Base-by-base conservation (phyloP, 37 sponge, comb jelly and placozoan species). In the Petrosia ficiformis region DNA sequence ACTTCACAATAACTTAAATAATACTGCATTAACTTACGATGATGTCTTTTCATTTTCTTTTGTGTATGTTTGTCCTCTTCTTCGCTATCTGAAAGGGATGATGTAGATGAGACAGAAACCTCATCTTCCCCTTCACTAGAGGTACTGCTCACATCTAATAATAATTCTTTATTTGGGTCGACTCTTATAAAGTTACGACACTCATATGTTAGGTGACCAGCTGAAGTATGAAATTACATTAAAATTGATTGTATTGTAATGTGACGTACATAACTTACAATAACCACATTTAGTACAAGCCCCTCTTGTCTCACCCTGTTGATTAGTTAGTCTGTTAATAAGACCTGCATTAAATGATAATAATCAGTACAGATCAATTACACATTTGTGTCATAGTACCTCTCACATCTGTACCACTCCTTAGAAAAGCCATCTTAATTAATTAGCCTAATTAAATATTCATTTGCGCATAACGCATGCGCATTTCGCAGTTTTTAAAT, bases 181-280 rank as follows among this genome's bases (percentile, higher is more conserved):
- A 66, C 69, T 26, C 80, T 77, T 16, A 89, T 77, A 44, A 93
- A 89, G 76, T 93, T 93, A 57, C 94, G 90, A 67, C 94, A 93
- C 68, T 93, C 86, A 67, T 75, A 93, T 4, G 94, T 93, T 52
- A 93, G 67, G 65, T 93, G 94, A 24, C 94, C 94, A 82, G 86
- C 94, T 93, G 77, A 30, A 68, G 11, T 39, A 19, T 1, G 29
- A 22, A n/a, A 43, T 19, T 6, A 24, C 3, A 65, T 8, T 19
- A 48, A 48, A n/a, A n/a, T n/a, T n/a, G 10, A 54, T 26, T 22
- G 26, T n/a, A 61, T 61, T n/a, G 6, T 26, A n/a, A 6, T n/a
- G 63, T 61, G 26, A n/a, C n/a, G 28, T 68, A 36, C 8, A 38
- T 0, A 38, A 42, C 90, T 84, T 61, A 90, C 90, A 76, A 60